Conservation (phyloP, 2,113 vertebrate species). For the Phainopepla nitens region DNA sequence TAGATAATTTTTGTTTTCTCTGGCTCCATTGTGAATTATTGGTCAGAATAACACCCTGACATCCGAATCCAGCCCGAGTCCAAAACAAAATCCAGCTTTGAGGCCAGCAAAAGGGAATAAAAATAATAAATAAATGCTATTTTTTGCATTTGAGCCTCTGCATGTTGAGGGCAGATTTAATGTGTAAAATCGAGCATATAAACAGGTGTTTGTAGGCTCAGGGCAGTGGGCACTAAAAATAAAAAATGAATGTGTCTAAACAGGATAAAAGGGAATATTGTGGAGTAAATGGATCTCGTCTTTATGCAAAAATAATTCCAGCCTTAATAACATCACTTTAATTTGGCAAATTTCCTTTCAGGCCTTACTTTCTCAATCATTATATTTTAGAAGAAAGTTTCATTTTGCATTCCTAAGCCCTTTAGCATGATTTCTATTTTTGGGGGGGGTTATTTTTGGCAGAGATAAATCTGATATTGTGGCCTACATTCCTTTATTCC, state of each 20-base stretch:
- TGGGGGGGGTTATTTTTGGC: background rate
- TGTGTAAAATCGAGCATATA: accelerated
- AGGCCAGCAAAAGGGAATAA: background rate
- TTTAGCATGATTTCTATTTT: background rate
- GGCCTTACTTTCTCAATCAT: background rate
- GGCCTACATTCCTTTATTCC: background rate
- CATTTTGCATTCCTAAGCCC: background rate
- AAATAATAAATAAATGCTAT: background rate
- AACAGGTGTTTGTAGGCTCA: background rate
- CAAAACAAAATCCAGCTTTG: background rate
- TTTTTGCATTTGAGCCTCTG: background rate
- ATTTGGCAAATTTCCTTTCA: background rate
- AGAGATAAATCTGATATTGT: background rate
- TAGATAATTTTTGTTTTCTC: accelerated
- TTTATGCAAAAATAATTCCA: background rate
- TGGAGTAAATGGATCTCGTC: background rate
- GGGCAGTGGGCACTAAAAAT: background rate
- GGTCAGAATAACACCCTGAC: accelerated
- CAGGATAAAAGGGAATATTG: background rate
- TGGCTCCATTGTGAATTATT: accelerated
- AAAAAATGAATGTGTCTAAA: background rate
- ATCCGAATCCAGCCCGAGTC: background rate
- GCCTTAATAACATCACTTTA: background rate
- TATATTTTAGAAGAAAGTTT: background rate
- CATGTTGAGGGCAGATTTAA: background rate